phyloP scores from a whole-genome alignment of 1,140 invertebrate genomes.

The Varroa destructor region DNA sequence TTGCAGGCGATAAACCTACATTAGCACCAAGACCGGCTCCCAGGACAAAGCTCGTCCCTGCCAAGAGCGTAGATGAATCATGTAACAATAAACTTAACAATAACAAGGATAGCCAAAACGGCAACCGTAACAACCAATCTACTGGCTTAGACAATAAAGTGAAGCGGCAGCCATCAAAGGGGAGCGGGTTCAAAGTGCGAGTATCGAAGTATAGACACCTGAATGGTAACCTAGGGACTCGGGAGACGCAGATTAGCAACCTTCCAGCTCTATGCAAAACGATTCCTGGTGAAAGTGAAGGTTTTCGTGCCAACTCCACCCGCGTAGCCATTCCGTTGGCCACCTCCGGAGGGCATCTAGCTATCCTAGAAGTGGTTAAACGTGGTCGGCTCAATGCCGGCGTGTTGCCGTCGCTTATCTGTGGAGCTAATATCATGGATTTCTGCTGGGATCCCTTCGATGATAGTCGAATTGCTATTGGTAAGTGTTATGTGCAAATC shows the following conservation, averaged over 20 bases:
- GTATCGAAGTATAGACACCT: conserved; percentile 84
- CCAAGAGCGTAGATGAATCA: conserved; percentile 15
- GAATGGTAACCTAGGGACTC: conserved; percentile 73
- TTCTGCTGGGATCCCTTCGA: conserved; percentile 87
- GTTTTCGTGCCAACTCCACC: conserved; percentile 71
- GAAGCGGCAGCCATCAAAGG: conserved; percentile 17
- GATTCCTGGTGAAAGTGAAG: conserved; percentile 81
- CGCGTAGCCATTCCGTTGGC: conserved; percentile 71
- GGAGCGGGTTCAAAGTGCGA: conserved; percentile 48
- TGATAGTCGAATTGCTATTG: conserved; percentile 59
- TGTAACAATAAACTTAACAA: conserved; percentile 16
- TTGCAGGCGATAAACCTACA: conserved; percentile 9
- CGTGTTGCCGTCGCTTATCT: conserved; percentile 68
- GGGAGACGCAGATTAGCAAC: conserved; percentile 80
- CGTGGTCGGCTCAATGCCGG: conserved; percentile 58
- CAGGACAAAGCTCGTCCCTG: conserved; percentile 24
- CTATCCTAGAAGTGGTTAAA: conserved; percentile 58
- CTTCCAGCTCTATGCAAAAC: conserved; percentile 74
- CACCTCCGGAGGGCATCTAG: conserved; percentile 74
- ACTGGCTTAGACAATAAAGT: conserved; percentile 13
- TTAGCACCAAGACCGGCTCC: conserved; percentile 16
- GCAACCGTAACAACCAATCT: background rate
- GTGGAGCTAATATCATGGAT: conserved; percentile 73
- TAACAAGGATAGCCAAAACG: conserved; percentile 10
- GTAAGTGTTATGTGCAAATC: conserved; percentile 40